Evolutionary conservation across 2,113 vertebrate genomes (phyloP), one percentile per base, ranked within the genome.

Genomic region (Oceanites oceanicus): DNA sequence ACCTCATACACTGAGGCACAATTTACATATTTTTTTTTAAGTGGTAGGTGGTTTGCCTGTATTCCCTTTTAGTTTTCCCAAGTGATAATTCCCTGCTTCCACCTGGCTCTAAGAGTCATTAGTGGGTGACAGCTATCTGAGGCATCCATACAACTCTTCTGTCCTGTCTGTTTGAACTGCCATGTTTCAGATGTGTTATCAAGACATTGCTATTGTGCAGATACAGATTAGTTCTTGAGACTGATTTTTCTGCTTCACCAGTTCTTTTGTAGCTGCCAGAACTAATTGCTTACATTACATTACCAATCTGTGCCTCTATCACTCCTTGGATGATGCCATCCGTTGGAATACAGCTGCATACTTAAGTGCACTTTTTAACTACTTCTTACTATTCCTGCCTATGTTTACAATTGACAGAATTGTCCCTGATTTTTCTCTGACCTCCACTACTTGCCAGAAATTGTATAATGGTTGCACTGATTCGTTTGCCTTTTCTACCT

Each of bases 261-360:
- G 94, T 29, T 95, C 95, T 90, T 97, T 97, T 97, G 96, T 96
- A 83, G 94, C 94, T 96, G 96, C 95, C 97, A 97, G 94, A 86
- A 95, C 84, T 97, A 97, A 97, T 97, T 97, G 96, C 97, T 94
- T 96, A 86, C 93, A 96, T 97, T 94, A 96, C 88, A 86, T 88
- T 96, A 82, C 92, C 92, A 95, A 10, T 94, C 90, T 94, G 79
- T 63, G 93, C 90, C 83, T 94, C 95, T 81, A 94, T 96, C 94
- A 91, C 62, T 94, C 75, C 55, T 80, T 74, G 66, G 93, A 96
- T 97, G 92, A 96, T 96, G 93, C 93, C 88, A 92, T 94, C 86
- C 82, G 0, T 93, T 88, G 93, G 92, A 94, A 96, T 96, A 95
- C 97, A 95, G 93, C 94, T 96, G 94, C 95, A 65, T 88, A 75